These are phyloP conservation scores for Pocillopora grandis DNA, from an alignment of 92 coral and sea anemone species.

Conservation along the genomic window DNA sequence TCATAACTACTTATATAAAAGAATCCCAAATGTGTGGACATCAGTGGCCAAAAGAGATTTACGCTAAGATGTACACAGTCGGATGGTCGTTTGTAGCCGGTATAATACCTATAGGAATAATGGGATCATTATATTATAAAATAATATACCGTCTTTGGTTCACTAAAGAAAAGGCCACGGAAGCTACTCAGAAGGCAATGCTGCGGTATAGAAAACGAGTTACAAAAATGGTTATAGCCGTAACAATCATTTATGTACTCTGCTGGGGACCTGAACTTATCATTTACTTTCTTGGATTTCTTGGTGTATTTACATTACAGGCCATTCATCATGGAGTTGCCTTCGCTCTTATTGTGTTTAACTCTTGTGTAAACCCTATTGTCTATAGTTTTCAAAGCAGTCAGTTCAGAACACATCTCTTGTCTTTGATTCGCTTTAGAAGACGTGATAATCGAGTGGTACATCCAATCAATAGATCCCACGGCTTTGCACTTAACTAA, in stretches of 20 bases:
- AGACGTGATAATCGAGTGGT: not conserved
- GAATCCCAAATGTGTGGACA: slow-evolving; percentile 10
- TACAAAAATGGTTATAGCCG: slow-evolving; percentile 20
- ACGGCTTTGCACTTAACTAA: not conserved
- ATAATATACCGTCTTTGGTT: slow-evolving; percentile 22
- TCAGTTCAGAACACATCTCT: slow-evolving; percentile 15
- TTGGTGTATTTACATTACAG: slow-evolving; percentile 4
- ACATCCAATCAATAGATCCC: not conserved
- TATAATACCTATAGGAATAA: slow-evolving; percentile 9
- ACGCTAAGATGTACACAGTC: slow-evolving; percentile 13
- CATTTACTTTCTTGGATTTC: slow-evolving; percentile 17
- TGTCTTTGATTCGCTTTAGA: not conserved
- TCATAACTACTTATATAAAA: not conserved
- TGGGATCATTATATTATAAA: slow-evolving; percentile 7
- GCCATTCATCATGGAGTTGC: slow-evolving; percentile 25
- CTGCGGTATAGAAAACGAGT: slow-evolving; percentile 7
- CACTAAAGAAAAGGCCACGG: not conserved
- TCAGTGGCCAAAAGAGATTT: not conserved
- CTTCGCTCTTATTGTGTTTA: slow-evolving; percentile 6
- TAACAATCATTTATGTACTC: slow-evolving; percentile 13
- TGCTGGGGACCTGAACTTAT: slow-evolving; percentile 35
- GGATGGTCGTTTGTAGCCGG: slow-evolving; percentile 25
- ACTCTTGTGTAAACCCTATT: slow-evolving; percentile 28
- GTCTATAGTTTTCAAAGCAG: slow-evolving; percentile 23
- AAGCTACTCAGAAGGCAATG: slow-evolving; percentile 25